Percentiles rank a stretch among this genome's conserved stretches.
Conservation (phyloP, 2,888 invertebrate genomes). For the Acronicta psi region DNA sequence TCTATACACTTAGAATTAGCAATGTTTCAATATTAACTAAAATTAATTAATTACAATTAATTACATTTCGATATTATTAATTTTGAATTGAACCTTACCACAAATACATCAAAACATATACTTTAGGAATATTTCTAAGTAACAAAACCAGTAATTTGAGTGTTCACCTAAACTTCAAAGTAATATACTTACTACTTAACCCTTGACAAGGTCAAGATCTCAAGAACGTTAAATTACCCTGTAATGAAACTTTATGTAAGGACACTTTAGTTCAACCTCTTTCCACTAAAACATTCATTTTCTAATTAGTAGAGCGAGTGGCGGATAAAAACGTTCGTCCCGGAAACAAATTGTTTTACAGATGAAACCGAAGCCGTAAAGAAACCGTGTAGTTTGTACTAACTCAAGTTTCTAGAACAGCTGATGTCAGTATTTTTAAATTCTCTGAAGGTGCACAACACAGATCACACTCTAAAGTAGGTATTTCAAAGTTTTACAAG, state of each 20-base stretch:
- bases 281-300: constrained; percentile 57
- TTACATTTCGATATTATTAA: too few species aligned
- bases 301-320: constrained; percentile 59
- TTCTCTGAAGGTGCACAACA: constrained; percentile 9
- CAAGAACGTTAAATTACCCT: constrained; percentile 46
- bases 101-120: too few species aligned
- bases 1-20: too few species aligned
- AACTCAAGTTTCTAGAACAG: constrained; percentile 23
- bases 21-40: too few species aligned
- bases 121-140: too few species aligned
- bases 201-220: constrained; percentile 43
- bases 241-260: constrained; percentile 52
- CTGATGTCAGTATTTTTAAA: constrained; percentile 38
- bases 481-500: constrained; percentile 15
- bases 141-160: too few species aligned
- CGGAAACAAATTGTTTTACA: constrained; percentile 53
- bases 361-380: constrained; percentile 41
- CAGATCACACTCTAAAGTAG: background rate
- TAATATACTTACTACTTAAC: too few species aligned
- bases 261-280: constrained; percentile 48
- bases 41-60: too few species aligned
- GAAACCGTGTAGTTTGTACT: constrained; percentile 38
- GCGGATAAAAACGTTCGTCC: constrained; percentile 46
- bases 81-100: too few species aligned
- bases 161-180: constrained; percentile 22